Percentiles rank a stretch among this genome's conserved stretches.
phyloP scores from a whole-genome alignment of 2,888 invertebrate species.

The Tetramorium bicarinatum region DNA sequence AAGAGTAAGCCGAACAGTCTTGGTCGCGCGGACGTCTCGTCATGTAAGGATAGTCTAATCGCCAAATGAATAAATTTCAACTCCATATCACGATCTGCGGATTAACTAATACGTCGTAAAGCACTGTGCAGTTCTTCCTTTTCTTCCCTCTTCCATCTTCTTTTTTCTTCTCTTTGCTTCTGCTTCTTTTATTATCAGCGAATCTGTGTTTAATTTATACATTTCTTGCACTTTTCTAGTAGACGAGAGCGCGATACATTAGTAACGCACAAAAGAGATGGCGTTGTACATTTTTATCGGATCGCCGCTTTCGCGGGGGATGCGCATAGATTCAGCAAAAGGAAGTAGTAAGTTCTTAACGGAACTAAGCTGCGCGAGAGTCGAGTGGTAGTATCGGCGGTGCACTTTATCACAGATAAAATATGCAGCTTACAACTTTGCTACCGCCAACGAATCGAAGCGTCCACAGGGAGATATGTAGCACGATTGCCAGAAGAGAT shows the following conservation, averaged over 20 bases:
- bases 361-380: constrained; percentile 53
- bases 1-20: background rate
- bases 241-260: constrained; percentile 5
- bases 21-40: background rate
- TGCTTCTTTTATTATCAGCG: too few species aligned
- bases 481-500: constrained; percentile 58
- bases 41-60: background rate
- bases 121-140: background rate
- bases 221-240: background rate
- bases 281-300: constrained; percentile 45
- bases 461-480: constrained; percentile 63
- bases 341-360: constrained; percentile 48
- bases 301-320: constrained; percentile 38
- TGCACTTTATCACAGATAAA: constrained; percentile 71
- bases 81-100: background rate
- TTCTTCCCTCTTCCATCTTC: background rate
- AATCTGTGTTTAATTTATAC: background rate
- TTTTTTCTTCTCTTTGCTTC: background rate
- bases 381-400: constrained; percentile 35
- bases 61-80: background rate
- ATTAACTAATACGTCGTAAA: background rate
- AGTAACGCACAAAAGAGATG: constrained; percentile 39
- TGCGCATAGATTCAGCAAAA: constrained; percentile 40
- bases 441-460: constrained; percentile 58
- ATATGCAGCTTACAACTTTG: constrained; percentile 71